phyloP scores from a whole-genome alignment of 2,113 vertebrate genomes.

The Datnioides undecimradiatus region DNA sequence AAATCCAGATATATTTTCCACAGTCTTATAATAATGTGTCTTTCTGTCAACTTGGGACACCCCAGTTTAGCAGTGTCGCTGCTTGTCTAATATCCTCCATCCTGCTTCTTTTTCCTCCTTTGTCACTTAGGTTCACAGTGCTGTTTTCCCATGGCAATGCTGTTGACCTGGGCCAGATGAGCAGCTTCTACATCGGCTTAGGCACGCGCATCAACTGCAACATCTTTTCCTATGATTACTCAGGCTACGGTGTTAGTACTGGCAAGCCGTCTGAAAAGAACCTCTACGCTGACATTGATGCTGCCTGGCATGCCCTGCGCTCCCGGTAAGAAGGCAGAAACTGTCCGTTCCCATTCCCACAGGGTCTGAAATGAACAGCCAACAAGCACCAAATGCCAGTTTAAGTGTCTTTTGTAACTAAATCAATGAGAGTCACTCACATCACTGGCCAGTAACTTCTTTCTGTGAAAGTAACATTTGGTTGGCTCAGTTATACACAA shows the following conservation, averaged over 20 bases:
- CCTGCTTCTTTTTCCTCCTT: background rate
- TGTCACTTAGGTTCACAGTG: slow-evolving; percentile 90
- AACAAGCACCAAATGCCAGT: slow-evolving; percentile 24
- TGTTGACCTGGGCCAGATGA: slow-evolving; percentile 98
- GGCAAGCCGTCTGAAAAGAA: slow-evolving; percentile 97
- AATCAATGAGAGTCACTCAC: background rate
- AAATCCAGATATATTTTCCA: background rate
- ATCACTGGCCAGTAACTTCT: slow-evolving; percentile 26
- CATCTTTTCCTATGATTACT: slow-evolving; percentile 99
- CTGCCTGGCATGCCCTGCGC: slow-evolving; percentile 96
- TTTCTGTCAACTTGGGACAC: background rate
- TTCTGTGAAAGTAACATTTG: slow-evolving; percentile 34
- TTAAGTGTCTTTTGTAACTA: slow-evolving; percentile 8
- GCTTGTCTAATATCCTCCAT: background rate
- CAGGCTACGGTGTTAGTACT: slow-evolving; percentile 95
- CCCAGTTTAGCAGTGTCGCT: background rate
- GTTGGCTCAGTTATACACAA: slow-evolving; percentile 9
- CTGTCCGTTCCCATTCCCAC: background rate
- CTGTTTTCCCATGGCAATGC: slow-evolving; percentile 98
- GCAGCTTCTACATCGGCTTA: slow-evolving; percentile 97
- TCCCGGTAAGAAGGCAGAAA: slow-evolving; percentile 85
- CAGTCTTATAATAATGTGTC: background rate
- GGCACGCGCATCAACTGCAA: slow-evolving; percentile 98
- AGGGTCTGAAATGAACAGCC: slow-evolving; percentile 1
- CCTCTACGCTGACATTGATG: slow-evolving; percentile 96